These are phyloP conservation scores for Parasteatoda lunata DNA, from an alignment of 2,888 invertebrate genomes.

Conservation along the genomic window DNA sequence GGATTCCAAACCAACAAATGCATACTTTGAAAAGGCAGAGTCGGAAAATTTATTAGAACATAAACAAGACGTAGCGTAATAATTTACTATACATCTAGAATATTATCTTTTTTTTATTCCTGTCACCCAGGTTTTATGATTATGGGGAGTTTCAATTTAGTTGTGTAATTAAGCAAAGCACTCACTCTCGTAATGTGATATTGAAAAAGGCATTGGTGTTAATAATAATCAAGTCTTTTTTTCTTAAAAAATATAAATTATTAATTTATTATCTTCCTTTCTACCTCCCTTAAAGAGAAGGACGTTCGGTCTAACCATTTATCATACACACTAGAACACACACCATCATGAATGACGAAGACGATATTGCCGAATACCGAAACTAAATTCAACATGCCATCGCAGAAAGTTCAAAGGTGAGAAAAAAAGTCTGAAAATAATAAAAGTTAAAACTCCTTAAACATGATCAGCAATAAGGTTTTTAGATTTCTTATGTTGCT, in stretches of 20 bases:
- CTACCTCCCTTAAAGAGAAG: neutral
- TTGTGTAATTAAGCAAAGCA: neutral
- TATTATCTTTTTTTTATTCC: conserved; percentile 12
- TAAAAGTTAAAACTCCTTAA: too few relatives aligned
- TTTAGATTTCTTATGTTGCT: too few relatives aligned
- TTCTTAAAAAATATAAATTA: too few relatives aligned
- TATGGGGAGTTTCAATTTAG: conserved; percentile 44
- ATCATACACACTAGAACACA: conserved; percentile 27
- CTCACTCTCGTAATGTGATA: neutral
- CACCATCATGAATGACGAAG: conserved; percentile 19
- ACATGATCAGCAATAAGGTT: too few relatives aligned
- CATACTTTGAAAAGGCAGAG: conserved; percentile 24
- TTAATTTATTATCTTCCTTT: neutral
- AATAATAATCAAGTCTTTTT: too few relatives aligned
- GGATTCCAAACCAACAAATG: neutral
- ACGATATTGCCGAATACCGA: conserved; percentile 49
- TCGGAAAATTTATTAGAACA: conserved; percentile 41
- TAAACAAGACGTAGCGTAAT: conserved; percentile 39
- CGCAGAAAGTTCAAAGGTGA: conserved; percentile 45
- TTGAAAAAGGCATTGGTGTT: too few relatives aligned
- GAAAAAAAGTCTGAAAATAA: neutral
- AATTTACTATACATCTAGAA: conserved; percentile 14
- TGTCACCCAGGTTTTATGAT: conserved; percentile 31
- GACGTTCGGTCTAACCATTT: conserved; percentile 17
- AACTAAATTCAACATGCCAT: conserved; percentile 17